Conservation (phyloP, 2,888 invertebrate species). For the Drosophila mettleri region DNA sequence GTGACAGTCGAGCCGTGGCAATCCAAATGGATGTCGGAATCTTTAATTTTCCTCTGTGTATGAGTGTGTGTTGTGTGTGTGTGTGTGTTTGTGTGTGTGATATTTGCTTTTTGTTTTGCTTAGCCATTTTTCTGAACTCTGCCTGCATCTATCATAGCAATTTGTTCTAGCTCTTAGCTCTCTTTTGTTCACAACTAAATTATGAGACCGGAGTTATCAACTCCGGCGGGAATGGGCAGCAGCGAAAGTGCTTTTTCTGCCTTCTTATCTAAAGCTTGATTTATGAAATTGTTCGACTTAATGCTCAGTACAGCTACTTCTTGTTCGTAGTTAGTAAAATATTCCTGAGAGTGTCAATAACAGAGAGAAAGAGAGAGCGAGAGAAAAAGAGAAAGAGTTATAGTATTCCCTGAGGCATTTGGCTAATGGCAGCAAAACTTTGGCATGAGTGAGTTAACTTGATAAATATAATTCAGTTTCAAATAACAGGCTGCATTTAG, state of each 20-base stretch:
- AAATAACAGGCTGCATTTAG: not conserved
- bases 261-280: constrained; percentile 29
- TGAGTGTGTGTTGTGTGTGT: not conserved
- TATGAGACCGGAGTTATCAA: constrained; percentile 31
- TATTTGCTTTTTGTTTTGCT: not conserved
- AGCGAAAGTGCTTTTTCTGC: constrained; percentile 4
- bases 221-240: constrained; percentile 25
- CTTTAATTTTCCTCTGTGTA: constrained; percentile 23
- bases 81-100: not conserved
- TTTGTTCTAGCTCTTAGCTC: constrained; percentile 20
- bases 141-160: constrained; percentile 26
- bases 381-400: not conserved
- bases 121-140: constrained; percentile 6
- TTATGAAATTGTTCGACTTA: constrained; percentile 24
- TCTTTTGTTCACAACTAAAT: constrained; percentile 25
- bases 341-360: constrained; percentile 1
- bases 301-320: constrained; percentile 4
- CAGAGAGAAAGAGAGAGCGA: not conserved
- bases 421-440: not conserved
- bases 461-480: not conserved
- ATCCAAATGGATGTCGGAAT: constrained; percentile 39
- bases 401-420: not conserved
- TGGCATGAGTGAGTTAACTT: constrained; percentile 1
- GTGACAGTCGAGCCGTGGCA: constrained; percentile 54
- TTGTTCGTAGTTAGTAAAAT: constrained; percentile 12